Conservation (phyloP, 2,888 invertebrate genomes). For the Spilosoma lubricipeda region DNA sequence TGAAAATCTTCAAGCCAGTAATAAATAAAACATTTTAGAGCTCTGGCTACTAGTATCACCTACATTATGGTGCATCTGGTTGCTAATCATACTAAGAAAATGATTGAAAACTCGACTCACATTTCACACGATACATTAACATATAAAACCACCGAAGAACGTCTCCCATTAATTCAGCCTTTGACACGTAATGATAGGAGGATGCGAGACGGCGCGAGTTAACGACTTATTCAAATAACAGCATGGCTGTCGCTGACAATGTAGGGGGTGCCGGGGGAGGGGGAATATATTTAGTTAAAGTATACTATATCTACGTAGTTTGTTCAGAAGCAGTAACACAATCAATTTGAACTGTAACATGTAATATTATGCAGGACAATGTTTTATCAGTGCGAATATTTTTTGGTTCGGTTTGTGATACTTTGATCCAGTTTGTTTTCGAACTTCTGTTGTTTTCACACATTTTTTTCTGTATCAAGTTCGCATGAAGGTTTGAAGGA, state of each 20-base stretch:
- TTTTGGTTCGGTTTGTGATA: neutral
- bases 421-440: neutral
- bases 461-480: neutral
- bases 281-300: constrained; percentile 13
- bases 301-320: neutral
- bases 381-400: neutral
- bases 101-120: neutral
- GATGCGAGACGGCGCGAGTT: constrained; percentile 43
- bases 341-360: neutral
- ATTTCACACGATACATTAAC: neutral
- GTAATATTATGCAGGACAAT: neutral
- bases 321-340: neutral
- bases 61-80: neutral
- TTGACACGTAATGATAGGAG: constrained; percentile 53
- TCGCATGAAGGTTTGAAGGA: no score
- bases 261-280: neutral
- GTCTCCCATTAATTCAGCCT: constrained; percentile 49
- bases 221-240: constrained; percentile 52
- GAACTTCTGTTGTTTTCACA: neutral
- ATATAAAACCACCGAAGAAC: constrained; percentile 12
- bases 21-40: neutral
- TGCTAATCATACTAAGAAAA: neutral
- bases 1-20: no score
- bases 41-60: neutral
- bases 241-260: constrained; percentile 20